Base-by-base conservation (phyloP, 1,140 invertebrate genomes). In the Brachionus plicatilis region DNA sequence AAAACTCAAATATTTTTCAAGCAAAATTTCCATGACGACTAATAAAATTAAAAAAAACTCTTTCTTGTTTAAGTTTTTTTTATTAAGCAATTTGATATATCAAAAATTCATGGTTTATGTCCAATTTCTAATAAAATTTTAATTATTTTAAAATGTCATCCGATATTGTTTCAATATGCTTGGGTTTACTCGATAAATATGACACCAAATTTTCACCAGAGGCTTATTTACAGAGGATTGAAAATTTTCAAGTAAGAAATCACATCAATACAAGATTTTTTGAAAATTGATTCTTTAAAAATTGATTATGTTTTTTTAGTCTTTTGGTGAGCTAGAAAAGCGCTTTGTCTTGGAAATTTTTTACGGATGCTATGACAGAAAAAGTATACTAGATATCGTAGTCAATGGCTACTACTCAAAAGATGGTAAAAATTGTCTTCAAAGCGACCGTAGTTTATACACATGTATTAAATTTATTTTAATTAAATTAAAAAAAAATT, bases 181-280 rank as follows among this genome's bases (percentile, higher is more conserved):
- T 76, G 33, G 43, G 11, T 50, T 12, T 76, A 29, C 27, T 76
- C 6, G 72, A 76, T 76, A 76, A 50, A 76, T 76, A 20, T 47
- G 72, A 76, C 27, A 50, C 72, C 17, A 76, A 76, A 12, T 76
- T 76, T 76, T 76, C 72, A 76, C 72, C 72, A 20, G 72, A 76
- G 20, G 27, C 72, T 29, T 76, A 76, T 76, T 27, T 76, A 50
- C 43, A 76, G 50, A 76, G 12, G 14, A 27, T 76, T 12, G 43
- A 53, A 76, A 50, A 76, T 76, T 76, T 76, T 76, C 20, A 76
- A 27, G 72, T 76, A 53, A 11, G 4, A 2, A 29, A 29, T 68
- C 65, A 37, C 2, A 65, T 65, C 27, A 9, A 65, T 65, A 11
- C 2, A 37, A 68, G 14, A 27, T 29, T 68, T 14, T 29, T 2